Evolutionary conservation across 2,888 invertebrate genomes (phyloP), one percentile per base, ranked within the genome.

Genomic region (Caenorhabditis imperialis): DNA sequence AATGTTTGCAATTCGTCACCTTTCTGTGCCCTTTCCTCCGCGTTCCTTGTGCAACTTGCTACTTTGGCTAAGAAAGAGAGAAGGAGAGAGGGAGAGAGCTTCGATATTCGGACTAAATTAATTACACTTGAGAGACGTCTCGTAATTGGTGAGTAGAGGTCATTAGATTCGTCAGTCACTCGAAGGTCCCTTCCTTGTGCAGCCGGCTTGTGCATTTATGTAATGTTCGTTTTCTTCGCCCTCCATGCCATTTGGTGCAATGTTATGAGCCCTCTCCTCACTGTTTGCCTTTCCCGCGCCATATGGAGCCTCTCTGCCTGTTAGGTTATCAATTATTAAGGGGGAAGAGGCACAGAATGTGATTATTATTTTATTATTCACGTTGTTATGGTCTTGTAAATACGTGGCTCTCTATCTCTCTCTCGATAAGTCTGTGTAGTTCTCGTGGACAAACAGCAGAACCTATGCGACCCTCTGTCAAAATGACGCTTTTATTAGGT

Each of bases 61-160:
- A n/a, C n/a, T n/a, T n/a, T n/a, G n/a, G n/a, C n/a, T n/a, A n/a
- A n/a, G n/a, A n/a, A n/a, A n/a, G n/a, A n/a, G n/a, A n/a, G n/a
- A n/a, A n/a, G n/a, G n/a, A n/a, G n/a, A n/a, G n/a, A n/a, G n/a
- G n/a, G n/a, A n/a, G n/a, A n/a, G n/a, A n/a, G n/a, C n/a, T n/a
- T 53, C 58, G 58, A 69, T 58, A 58, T 69, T 51, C 53, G 38
- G 58, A 58, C 60, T 71, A 71, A 71, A 71, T 71, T 71, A 71
- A 71, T 71, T 71, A 71, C 71, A 71, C 71, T 62, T 62, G 71
- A 71, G 62, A 71, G 54, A 69, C 69, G 69, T 58, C 51, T 65
- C 65, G 65, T 65, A 65, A 65, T 65, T 65, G 69, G 58, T 58
- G 69, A 69, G 69, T 58, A 60, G 69, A 69, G 69, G 69, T 69